Evolutionary conservation across 2,888 invertebrate species (phyloP).

Genomic region (Hypselothyrea guttata): DNA sequence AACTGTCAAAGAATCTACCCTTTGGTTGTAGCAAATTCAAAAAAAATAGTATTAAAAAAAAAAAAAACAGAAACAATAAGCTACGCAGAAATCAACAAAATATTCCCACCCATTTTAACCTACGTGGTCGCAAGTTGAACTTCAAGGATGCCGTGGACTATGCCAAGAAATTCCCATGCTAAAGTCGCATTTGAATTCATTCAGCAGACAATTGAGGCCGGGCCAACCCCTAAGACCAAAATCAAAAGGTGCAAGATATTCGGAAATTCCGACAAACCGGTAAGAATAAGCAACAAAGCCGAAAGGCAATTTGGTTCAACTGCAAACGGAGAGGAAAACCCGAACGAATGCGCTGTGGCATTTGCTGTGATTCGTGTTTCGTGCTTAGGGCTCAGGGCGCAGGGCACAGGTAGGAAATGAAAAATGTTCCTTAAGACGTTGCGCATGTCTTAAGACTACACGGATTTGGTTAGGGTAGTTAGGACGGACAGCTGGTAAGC

Average conservation of each 20-base stretch:
- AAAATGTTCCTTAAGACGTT: conserved; percentile 66
- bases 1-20: no score
- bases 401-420: conserved; percentile 61
- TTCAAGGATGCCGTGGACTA: conserved; percentile 13
- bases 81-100: conserved; percentile 60
- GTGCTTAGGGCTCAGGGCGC: conserved; percentile 64
- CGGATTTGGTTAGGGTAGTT: conserved; percentile 28
- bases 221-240: conserved; percentile 4
- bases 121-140: conserved; percentile 64
- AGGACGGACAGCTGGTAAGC: conserved; percentile 61
- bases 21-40: not conserved
- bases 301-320: conserved; percentile 5
- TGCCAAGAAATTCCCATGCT: conserved; percentile 67
- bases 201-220: not conserved
- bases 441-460: conserved; percentile 70
- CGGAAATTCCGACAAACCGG: conserved; percentile 27
- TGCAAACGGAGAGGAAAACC: conserved; percentile 43
- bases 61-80: conserved; percentile 2
- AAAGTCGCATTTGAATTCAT: conserved; percentile 24
- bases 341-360: conserved; percentile 37
- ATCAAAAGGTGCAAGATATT: conserved; percentile 42
- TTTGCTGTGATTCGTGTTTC: conserved; percentile 57
- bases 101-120: conserved; percentile 82
- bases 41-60: not conserved
- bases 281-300: conserved; percentile 9